Evolutionary conservation across 92 coral and sea anemone species (phyloP).

Genomic region (Pocillopora meandrina): DNA sequence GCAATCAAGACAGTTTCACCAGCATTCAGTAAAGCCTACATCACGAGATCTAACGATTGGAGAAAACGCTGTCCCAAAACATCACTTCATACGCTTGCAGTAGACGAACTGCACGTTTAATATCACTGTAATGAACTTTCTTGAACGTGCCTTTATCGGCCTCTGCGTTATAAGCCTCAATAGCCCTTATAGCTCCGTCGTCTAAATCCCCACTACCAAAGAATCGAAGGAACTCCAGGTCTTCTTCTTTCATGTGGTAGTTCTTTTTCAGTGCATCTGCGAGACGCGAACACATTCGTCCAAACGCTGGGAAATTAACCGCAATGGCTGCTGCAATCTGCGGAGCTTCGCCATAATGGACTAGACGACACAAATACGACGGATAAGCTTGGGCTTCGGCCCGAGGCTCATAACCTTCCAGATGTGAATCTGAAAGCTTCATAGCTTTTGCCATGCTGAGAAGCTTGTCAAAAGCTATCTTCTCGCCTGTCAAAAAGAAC

Average conservation of each 20-base stretch:
- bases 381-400: slow-evolving; percentile 34
- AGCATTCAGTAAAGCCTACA: too few relatives aligned
- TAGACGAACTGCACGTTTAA: slow-evolving; percentile 32
- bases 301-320: slow-evolving; percentile 38
- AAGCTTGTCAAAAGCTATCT: slow-evolving; percentile 7
- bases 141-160: slow-evolving; percentile 17
- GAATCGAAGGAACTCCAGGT: slow-evolving; percentile 26
- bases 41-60: not conserved
- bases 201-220: slow-evolving; percentile 26
- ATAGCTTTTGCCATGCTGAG: slow-evolving; percentile 27
- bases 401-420: slow-evolving; percentile 33
- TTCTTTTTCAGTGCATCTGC: slow-evolving; percentile 27
- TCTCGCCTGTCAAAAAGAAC: slow-evolving; percentile 23
- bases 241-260: slow-evolving; percentile 35
- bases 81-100: slow-evolving; percentile 35
- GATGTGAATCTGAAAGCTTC: slow-evolving; percentile 21
- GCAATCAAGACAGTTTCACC: too few relatives aligned
- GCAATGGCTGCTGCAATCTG: slow-evolving; percentile 36
- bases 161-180: slow-evolving; percentile 3
- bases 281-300: slow-evolving; percentile 18
- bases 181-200: slow-evolving; percentile 17
- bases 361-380: slow-evolving; percentile 25
- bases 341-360: slow-evolving; percentile 36
- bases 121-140: slow-evolving; percentile 21
- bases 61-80: slow-evolving; percentile 41